Conservation (phyloP, 2,888 invertebrate genomes). For the Chymomyza fuscimana region DNA sequence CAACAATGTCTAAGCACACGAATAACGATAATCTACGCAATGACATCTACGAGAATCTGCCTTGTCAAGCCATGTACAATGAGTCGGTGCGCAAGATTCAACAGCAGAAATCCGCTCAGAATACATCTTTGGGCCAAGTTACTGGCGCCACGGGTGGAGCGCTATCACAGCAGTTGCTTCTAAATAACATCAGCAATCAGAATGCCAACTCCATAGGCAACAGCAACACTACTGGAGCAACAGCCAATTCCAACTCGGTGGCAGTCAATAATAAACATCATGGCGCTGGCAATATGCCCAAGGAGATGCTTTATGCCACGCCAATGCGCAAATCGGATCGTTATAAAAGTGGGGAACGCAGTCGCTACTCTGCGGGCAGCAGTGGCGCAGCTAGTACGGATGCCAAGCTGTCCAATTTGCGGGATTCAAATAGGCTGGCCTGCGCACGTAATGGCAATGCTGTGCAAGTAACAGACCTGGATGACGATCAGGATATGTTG, state of each 20-base stretch:
- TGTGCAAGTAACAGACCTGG: slow-evolving; percentile 73
- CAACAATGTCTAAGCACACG: slow-evolving; percentile 78
- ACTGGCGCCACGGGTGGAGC: slow-evolving; percentile 45
- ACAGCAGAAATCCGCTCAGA: slow-evolving; percentile 67
- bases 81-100: slow-evolving; percentile 80
- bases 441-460: slow-evolving; percentile 74
- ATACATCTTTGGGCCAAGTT: slow-evolving; percentile 15
- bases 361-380: slow-evolving; percentile 55
- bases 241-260: slow-evolving; percentile 47
- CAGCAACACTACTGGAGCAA: slow-evolving; percentile 24
- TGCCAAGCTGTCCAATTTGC: slow-evolving; percentile 75
- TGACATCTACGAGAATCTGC: slow-evolving; percentile 80
- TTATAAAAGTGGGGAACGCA: slow-evolving; percentile 77
- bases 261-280: slow-evolving; percentile 46
- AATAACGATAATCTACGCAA: slow-evolving; percentile 80
- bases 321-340: slow-evolving; percentile 79
- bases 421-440: slow-evolving; percentile 75
- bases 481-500: slow-evolving; percentile 69
- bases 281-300: slow-evolving; percentile 65
- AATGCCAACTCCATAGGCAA: slow-evolving; percentile 62
- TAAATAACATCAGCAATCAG: slow-evolving; percentile 72
- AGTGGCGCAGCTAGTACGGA: slow-evolving; percentile 41
- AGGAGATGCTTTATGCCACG: slow-evolving; percentile 79
- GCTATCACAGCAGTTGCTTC: slow-evolving; percentile 56
- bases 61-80: slow-evolving; percentile 80